Conservation (phyloP, 2,888 invertebrate species). For the Tiliacea aurago region DNA sequence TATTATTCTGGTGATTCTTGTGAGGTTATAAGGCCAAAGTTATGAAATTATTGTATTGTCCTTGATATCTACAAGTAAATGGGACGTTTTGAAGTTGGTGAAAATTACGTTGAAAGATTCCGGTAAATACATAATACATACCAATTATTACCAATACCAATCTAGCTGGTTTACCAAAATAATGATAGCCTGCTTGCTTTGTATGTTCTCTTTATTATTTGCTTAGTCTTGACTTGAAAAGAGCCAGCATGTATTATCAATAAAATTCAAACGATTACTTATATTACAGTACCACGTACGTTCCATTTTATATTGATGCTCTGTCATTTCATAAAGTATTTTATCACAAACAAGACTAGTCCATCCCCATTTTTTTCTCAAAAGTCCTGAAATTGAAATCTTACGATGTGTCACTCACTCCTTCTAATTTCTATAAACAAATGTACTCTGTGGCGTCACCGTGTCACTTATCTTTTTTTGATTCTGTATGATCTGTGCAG, state of each 20-base stretch:
- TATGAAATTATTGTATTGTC: no score
- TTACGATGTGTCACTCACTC: conserved; percentile 29
- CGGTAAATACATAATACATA: no score
- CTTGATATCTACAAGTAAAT: no score
- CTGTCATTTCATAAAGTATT: conserved; percentile 5
- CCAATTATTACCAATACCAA: no score
- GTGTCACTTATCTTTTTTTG: conserved; percentile 57
- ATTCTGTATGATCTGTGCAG: conserved; percentile 62
- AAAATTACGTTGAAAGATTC: no score
- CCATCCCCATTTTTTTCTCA: conserved; percentile 3
- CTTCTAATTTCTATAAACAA: no score
- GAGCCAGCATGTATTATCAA: neutral
- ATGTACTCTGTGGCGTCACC: no score
- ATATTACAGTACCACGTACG: no score
- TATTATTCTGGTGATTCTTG: no score
- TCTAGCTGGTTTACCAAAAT: neutral
- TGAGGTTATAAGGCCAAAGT: no score
- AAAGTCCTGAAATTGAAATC: conserved; percentile 21
- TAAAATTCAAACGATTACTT: neutral
- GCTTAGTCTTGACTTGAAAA: neutral
- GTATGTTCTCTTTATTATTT: neutral
- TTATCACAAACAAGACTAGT: neutral
- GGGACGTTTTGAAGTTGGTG: no score
- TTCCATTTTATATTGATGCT: no score
- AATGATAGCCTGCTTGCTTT: neutral